Conservation (phyloP, 2,113 vertebrate species). For the Vulpes vulpes region DNA sequence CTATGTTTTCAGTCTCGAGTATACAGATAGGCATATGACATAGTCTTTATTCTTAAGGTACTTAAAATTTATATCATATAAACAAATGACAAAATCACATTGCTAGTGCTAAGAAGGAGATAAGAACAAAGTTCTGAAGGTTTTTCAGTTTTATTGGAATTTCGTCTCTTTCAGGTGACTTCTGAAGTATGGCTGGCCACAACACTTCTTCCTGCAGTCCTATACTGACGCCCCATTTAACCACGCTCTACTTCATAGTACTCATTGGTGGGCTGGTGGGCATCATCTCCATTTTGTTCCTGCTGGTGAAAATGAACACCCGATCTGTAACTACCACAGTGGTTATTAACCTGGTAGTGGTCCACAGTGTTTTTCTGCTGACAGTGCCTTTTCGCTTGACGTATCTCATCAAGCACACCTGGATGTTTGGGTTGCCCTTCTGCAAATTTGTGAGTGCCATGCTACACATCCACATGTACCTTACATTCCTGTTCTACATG, state of each 20-base stretch:
- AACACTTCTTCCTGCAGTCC: constrained; percentile 34
- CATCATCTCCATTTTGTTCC: constrained; percentile 86
- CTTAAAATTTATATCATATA: not conserved
- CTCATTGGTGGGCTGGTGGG: constrained; percentile 89
- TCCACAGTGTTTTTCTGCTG: constrained; percentile 92
- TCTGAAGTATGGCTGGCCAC: constrained; percentile 46
- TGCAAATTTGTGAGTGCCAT: constrained; percentile 93
- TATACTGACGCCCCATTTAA: not conserved
- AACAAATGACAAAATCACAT: not conserved
- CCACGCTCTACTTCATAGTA: constrained; percentile 85
- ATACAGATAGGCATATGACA: not conserved
- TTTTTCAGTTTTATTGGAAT: not conserved
- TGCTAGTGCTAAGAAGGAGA: not conserved
- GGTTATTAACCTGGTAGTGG: constrained; percentile 92
- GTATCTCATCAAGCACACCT: constrained; percentile 85
- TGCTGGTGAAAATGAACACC: constrained; percentile 90
- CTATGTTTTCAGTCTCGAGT: not conserved
- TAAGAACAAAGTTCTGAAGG: not conserved
- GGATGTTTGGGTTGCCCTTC: constrained; percentile 81
- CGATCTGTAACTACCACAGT: constrained; percentile 92
- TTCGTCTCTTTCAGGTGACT: constrained; percentile 57
- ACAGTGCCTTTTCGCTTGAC: constrained; percentile 94
- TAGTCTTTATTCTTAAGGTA: not conserved
- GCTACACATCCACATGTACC: constrained; percentile 96
- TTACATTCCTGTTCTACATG: constrained; percentile 93